These are phyloP conservation scores for Drosophila tropicalis DNA, from an alignment of 1,140 invertebrate species.

Conservation along the genomic window DNA sequence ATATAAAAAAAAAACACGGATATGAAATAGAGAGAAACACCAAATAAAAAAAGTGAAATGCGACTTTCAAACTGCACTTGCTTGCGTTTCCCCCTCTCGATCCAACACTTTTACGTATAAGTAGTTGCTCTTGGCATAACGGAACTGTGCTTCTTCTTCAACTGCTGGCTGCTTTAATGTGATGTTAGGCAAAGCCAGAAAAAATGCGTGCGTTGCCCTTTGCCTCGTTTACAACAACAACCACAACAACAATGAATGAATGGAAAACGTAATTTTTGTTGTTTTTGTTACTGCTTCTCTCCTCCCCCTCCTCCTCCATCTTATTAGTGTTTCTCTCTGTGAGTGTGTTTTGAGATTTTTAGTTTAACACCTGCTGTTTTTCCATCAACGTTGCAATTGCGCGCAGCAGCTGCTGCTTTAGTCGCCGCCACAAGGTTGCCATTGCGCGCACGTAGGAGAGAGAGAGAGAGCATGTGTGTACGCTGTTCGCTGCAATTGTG, in stretches of 20 bases:
- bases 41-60: constrained; percentile 66
- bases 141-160: constrained; percentile 51
- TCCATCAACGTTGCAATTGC: constrained; percentile 65
- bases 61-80: constrained; percentile 70
- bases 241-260: constrained; percentile 69
- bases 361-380: constrained; percentile 75
- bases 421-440: constrained; percentile 14
- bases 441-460: constrained; percentile 14
- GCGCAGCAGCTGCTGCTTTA: constrained; percentile 70
- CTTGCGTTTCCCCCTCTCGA: constrained; percentile 22
- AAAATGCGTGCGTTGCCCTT: constrained; percentile 74
- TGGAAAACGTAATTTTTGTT: constrained; percentile 26
- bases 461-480: neutral
- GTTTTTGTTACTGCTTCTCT: constrained; percentile 44
- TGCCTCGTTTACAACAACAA: constrained; percentile 50
- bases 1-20: neutral
- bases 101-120: constrained; percentile 7
- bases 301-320: neutral
- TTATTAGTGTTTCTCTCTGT: constrained; percentile 30
- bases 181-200: constrained; percentile 59
- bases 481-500: constrained; percentile 13
- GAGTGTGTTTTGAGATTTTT: constrained; percentile 39
- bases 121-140: constrained; percentile 49
- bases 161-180: constrained; percentile 19
- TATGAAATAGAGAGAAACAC: constrained; percentile 52